Evolutionary conservation across 2,888 invertebrate species (phyloP), one percentile per base, ranked within the genome.

Genomic region (Patella depressa): DNA sequence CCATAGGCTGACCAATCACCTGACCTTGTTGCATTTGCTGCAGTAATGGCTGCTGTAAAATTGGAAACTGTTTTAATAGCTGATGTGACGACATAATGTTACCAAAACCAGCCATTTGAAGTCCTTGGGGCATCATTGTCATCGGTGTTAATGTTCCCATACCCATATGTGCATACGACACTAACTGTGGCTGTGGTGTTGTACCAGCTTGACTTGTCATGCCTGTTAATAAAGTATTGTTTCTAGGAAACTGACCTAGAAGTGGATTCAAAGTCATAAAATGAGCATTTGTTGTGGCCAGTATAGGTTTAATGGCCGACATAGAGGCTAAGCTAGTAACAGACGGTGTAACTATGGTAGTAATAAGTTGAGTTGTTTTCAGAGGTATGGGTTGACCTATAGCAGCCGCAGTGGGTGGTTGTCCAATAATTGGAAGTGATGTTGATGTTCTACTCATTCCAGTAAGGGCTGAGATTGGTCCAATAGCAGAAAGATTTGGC

Each of bases 131-230:
- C 86, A 86, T 84, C n/a, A 86, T 83, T 5, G 86, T 83, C 82
- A 87, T 81, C 4, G 86, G 86, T 4, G 87, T 79, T 75, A 88
- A 78, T 71, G 85, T 83, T 29, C 82, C 82, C 72, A 84, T 84
- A 55, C 83, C 80, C 69, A 86, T 80, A 70, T 84, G 84, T 57
- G 84, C 83, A 19, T 85, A 77, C 9, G 85, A 85, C 77, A 85
- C 81, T 1, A 87, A 72, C 11, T 85, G 85, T 24, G 70, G 71
- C 65, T 72, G 71, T 19, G 72, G 57, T 7, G 71, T 72, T n/a
- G 69, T 34, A 24, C 71, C 72, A 24, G 71, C 65, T 14, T 70
- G 57, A 53, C 55, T 15, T 24, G 71, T 55, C 15, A 74, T 53
- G 15, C 55, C 17, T 17, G 57, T 29, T 45, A 45, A 45, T 45